phyloP scores from a whole-genome alignment of 1,140 invertebrate species.

The Olivierus martensii region DNA sequence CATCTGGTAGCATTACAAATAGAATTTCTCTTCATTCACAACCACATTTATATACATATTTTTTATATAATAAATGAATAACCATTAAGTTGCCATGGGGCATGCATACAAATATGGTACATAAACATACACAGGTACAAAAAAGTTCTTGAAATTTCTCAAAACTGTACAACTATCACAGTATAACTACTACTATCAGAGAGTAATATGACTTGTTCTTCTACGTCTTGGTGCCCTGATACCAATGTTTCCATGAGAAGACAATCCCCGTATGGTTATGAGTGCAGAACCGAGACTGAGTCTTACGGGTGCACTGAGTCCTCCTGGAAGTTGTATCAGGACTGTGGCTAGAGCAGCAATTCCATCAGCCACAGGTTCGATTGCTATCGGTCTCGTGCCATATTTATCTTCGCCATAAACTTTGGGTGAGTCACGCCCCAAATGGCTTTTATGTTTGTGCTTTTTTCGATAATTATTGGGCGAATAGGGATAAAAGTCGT shows the following conservation, averaged over 20 bases:
- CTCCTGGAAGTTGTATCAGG: constrained; percentile 74
- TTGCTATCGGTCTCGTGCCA: constrained; percentile 63
- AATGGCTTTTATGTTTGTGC: constrained; percentile 13
- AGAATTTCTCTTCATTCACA: too few species aligned
- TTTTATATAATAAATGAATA: too few species aligned
- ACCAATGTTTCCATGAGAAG: constrained; percentile 12
- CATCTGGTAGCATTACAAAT: too few species aligned
- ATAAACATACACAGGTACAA: too few species aligned
- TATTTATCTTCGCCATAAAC: constrained; percentile 14
- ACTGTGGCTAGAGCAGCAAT: constrained; percentile 78
- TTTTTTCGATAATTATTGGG: constrained; percentile 11
- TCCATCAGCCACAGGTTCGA: constrained; percentile 76
- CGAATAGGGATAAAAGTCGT: constrained; percentile 15
- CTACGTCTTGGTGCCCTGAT: constrained; percentile 18
- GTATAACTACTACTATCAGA: too few species aligned
- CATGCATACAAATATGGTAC: too few species aligned
- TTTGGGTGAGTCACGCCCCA: constrained; percentile 21
- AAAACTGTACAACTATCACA: too few species aligned
- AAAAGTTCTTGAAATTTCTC: too few species aligned
- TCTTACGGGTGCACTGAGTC: constrained; percentile 49
- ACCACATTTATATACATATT: too few species aligned
- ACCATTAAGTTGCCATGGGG: too few species aligned
- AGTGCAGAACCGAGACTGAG: constrained; percentile 56
- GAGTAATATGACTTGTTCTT: constrained; percentile 14
- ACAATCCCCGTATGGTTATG: constrained; percentile 41